Base-by-base conservation (phyloP, 2,113 vertebrate genomes). In the Erinaceus europaeus region DNA sequence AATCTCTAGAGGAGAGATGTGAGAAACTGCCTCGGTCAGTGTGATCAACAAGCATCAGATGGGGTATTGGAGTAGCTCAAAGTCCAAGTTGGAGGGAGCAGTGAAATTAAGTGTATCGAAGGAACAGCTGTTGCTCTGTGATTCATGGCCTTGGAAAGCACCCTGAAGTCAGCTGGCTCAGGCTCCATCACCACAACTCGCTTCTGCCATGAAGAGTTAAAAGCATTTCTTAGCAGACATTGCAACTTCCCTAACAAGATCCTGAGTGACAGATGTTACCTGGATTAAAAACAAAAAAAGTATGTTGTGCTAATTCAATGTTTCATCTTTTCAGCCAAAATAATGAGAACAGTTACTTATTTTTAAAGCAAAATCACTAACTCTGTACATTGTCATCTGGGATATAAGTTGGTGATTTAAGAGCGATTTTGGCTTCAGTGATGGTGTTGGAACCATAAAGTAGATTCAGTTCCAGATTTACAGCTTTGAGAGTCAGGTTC, bases 301-400 rank as follows among this genome's bases (percentile, higher is more conserved):
- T 57, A 50, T n/a, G 40, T 7, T 11, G 8, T 79, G 9, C 20
- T 57, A 76, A 40, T 87, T 84, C 15, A 12, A 21, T n/a, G 1
- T 67, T 90, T 84, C 42, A 42, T 90, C 42, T 59, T 88, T 48
- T 53, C 36, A 71, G 18, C 48, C 5, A 10, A 75, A 82, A 25
- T 3, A 2, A 6, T 14, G n/a, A 68, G 32, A 80, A 75, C 15
- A 64, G 23, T 69, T 85, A 69, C 77, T 77, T 89, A 74, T 57
- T 88, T 87, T 81, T 50, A 73, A 64, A 91, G 40, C 46, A 57
- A 88, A 90, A 62, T 68, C 44, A 50, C 25, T 25, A 73, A 61
- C 18, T 21, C 57, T 90, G 29, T 7, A 57, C 17, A 0, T 27
- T 50, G 57, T 67, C 64, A 69, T 29, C 34, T 55, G 57, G 38